These are phyloP conservation scores for Acropora yongei DNA, from an alignment of 64 coral and sea anemone genomes.

Conservation along the genomic window DNA sequence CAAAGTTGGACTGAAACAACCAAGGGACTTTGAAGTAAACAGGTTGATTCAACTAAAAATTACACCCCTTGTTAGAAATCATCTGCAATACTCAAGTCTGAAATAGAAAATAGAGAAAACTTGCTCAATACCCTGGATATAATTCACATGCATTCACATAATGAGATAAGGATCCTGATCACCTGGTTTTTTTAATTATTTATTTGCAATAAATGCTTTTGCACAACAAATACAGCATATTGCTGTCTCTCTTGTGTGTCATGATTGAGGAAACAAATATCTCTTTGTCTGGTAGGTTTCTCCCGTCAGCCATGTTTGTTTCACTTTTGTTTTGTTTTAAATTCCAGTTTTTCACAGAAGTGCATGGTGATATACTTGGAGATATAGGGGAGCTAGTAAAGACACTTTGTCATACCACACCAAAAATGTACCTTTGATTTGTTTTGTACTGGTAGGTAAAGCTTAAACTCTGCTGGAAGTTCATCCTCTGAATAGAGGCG, in stretches of 20 bases:
- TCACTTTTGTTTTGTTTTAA: too few species aligned
- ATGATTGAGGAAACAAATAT: too few species aligned
- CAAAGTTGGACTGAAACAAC: slow-evolving; percentile 15
- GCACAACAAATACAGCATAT: too few species aligned
- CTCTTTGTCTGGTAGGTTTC: too few species aligned
- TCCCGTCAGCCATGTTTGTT: too few species aligned
- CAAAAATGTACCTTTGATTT: slow-evolving; percentile 66
- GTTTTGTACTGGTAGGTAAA: slow-evolving; percentile 95
- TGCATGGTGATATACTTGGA: too few species aligned
- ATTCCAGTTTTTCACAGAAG: too few species aligned
- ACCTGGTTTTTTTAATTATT: too few species aligned
- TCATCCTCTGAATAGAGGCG: slow-evolving; percentile 99
- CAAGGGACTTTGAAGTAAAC: neutral
- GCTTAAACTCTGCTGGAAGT: slow-evolving; percentile 97
- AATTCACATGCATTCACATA: neutral
- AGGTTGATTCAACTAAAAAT: slow-evolving; percentile 15
- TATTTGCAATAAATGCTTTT: too few species aligned
- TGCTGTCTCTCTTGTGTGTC: too few species aligned
- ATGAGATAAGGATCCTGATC: too few species aligned
- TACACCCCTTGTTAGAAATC: neutral
- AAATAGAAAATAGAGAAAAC: slow-evolving; percentile 12
- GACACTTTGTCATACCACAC: neutral
- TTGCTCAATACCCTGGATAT: neutral
- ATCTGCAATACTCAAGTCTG: neutral
- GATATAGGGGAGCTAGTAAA: neutral